Evolutionary conservation across 2,797 vertebrate genomes (phyloP).

Genomic region (Steatocranus sp.): DNA sequence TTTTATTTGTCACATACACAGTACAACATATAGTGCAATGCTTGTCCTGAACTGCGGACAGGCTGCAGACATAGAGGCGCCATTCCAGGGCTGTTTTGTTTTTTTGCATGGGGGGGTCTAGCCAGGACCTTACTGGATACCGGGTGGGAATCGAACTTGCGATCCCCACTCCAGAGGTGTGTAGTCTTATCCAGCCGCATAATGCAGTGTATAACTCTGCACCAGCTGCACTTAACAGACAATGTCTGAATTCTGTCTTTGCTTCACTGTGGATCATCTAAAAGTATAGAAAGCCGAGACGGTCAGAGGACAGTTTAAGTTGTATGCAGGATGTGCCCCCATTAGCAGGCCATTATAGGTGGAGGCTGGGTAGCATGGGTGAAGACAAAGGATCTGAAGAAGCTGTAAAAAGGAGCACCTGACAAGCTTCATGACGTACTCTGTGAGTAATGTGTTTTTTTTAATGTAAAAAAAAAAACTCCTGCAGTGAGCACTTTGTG

Average conservation of each 20-base stretch:
- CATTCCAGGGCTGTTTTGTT: not conserved
- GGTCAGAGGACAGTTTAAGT: not conserved
- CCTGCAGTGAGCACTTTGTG: not conserved
- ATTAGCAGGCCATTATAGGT: constrained; percentile 6
- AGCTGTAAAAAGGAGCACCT: not conserved
- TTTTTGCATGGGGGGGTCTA: not conserved
- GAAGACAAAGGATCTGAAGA: not conserved
- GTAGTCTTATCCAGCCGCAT: not conserved
- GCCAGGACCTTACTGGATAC: fast-evolving
- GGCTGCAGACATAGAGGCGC: not conserved
- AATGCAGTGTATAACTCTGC: fast-evolving
- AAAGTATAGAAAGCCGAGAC: not conserved
- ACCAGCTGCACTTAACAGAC: not conserved
- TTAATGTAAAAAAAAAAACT: too few species aligned
- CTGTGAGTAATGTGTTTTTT: not conserved
- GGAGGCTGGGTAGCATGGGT: not conserved
- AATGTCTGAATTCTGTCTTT: not conserved
- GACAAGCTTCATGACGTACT: not conserved
- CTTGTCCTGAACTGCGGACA: not conserved
- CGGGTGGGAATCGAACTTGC: fast-evolving
- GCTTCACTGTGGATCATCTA: not conserved
- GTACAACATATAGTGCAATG: not conserved
- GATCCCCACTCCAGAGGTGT: fast-evolving
- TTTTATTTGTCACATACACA: fast-evolving
- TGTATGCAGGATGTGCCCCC: constrained; percentile 4